These are phyloP conservation scores for Chaetogeoica ovagalla DNA, from an alignment of 2,888 invertebrate species.

Conservation along the genomic window DNA sequence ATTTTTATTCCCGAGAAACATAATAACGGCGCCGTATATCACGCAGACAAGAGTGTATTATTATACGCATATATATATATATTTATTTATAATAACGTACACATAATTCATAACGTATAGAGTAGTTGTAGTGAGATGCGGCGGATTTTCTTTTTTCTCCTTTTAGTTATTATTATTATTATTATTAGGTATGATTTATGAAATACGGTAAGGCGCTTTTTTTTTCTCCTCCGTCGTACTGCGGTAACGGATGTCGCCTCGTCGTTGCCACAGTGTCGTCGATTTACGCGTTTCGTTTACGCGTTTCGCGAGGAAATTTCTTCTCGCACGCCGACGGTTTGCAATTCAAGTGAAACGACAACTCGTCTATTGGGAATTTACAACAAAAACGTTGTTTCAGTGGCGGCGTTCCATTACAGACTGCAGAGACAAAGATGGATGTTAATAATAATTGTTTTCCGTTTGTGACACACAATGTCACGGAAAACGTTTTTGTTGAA, in stretches of 20 bases:
- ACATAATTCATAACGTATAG: background rate
- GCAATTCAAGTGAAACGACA: slow-evolving; percentile 7
- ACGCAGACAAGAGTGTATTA: background rate
- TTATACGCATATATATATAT: background rate
- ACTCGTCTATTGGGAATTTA: no score
- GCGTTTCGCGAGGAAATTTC: background rate
- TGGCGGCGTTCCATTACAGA: no score
- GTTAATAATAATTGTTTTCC: no score
- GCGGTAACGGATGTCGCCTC: no score
- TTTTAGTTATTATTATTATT: background rate
- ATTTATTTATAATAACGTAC: background rate
- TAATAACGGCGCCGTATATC: background rate
- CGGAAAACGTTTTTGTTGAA: background rate
- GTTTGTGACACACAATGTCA: no score
- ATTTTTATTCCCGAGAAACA: slow-evolving; percentile 30
- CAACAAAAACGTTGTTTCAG: no score
- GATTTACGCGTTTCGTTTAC: background rate
- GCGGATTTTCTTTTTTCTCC: background rate
- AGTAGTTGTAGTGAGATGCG: no score
- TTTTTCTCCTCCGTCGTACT: no score
- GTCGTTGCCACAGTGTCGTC: no score
- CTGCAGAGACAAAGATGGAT: no score
- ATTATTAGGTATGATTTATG: background rate
- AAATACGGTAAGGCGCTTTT: background rate
- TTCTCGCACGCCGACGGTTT: background rate